Evolutionary conservation across 2,113 vertebrate species (phyloP), one percentile per base, ranked within the genome.

Genomic region (Apus apus): DNA sequence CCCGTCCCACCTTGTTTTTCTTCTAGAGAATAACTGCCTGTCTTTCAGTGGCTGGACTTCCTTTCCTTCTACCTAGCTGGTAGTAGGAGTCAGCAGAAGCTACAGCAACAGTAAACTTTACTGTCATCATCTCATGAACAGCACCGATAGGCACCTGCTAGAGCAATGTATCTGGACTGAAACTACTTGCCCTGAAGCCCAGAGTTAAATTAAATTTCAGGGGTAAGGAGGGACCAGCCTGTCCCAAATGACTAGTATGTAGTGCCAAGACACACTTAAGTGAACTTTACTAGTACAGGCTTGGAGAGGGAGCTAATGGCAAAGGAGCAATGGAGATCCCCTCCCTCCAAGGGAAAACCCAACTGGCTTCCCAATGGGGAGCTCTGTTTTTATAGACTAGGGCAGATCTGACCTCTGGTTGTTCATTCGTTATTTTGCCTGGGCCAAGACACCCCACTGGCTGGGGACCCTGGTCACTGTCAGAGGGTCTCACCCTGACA

Each of bases 271-370:
- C 62, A 84, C 30, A 54, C 27, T 38, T 11, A 15, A 57, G 48
- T 60, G 51, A 66, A 79, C 30, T 80, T 53, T 25, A 53, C 18
- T 70, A 27, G 20, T 18, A 13, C 13, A 21, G 32, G 20, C n/a
- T 73, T 45, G 13, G 34, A 12, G 66, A 86, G 29, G 40, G 36
- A 89, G 48, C 25, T 40, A 56, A 62, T 1, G 11, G n/a, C 15
- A 75, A 75, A 50, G 30, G n/a, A 62, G 15, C n/a, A 64, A 11
- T 7, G 23, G 19, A 34, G n/a, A 27, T 26, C 16, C 8, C 20
- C 56, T 36, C 7, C n/a, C 5, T 91, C 98, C 98, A 98, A 38
- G 74, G 2, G 95, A 38, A 38, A 38, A 38, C 38, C 38, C 38
- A 38, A 10, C 38, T 38, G 38, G 38, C 38, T 38, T 38, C 38